phyloP scores from a whole-genome alignment of 2,797 vertebrate species.

The Mormyrops attenuatus region DNA sequence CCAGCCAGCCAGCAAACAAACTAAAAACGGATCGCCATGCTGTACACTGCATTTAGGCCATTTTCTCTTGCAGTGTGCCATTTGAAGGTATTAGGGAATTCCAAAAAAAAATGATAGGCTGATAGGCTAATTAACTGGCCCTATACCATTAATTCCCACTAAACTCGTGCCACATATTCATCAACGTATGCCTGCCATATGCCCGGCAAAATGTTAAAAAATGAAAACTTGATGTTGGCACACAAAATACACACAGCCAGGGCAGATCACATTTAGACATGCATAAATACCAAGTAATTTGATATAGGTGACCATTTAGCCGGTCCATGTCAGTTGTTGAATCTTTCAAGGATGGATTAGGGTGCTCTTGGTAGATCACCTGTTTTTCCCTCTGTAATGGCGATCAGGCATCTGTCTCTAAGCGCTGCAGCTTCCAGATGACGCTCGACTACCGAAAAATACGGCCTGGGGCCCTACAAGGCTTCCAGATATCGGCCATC shows the following conservation, averaged over 20 bases:
- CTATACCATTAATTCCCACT: not conserved
- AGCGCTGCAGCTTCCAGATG: slow-evolving; percentile 17
- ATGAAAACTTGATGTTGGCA: not conserved
- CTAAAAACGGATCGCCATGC: not conserved
- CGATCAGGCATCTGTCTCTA: slow-evolving; percentile 1
- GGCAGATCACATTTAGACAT: not conserved
- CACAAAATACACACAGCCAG: not conserved
- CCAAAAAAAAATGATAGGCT: not conserved
- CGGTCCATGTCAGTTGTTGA: not conserved
- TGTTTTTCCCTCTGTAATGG: not conserved
- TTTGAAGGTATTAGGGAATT: not conserved
- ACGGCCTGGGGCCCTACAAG: not conserved
- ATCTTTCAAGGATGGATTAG: not conserved
- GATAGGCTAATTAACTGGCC: not conserved
- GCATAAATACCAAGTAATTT: not conserved
- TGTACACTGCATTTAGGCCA: not conserved
- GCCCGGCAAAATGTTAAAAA: not conserved
- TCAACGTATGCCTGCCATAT: not conserved
- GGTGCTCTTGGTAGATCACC: not conserved
- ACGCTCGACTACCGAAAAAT: slow-evolving; percentile 26
- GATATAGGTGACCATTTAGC: not conserved
- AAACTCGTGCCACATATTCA: not conserved
- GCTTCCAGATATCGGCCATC: not conserved
- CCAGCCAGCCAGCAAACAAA: not conserved
- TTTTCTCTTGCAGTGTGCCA: not conserved